These are phyloP conservation scores for Callopanchax toddi DNA, from an alignment of 2,113 vertebrate genomes.

Conservation along the genomic window DNA sequence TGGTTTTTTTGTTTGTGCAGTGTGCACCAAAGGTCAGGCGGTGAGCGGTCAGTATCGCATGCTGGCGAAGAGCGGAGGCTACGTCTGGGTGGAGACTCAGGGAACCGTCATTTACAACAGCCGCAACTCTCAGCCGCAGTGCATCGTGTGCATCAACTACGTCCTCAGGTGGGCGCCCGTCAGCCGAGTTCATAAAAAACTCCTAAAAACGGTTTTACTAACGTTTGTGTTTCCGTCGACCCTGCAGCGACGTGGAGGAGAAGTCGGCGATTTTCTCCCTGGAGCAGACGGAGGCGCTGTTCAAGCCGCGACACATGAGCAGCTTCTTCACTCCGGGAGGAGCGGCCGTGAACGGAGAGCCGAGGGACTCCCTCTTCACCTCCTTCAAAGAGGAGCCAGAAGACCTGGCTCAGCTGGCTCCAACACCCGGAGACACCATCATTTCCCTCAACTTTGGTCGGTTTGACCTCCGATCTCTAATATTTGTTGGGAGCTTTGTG, in stretches of 20 bases:
- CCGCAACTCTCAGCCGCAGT: slow-evolving; percentile 98
- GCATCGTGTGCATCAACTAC: slow-evolving; percentile 95
- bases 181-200: too few relatives aligned
- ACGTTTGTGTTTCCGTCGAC: neutral
- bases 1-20: slow-evolving; percentile 60
- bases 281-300: slow-evolving; percentile 94
- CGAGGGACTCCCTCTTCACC: slow-evolving; percentile 85
- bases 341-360: slow-evolving; percentile 64
- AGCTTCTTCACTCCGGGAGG: slow-evolving; percentile 75
- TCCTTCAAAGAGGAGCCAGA: slow-evolving; percentile 97
- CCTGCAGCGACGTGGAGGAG: slow-evolving; percentile 91
- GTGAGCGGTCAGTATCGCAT: slow-evolving; percentile 93
- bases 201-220: neutral
- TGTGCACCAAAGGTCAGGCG: slow-evolving; percentile 95
- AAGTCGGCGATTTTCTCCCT: slow-evolving; percentile 90
- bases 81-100: slow-evolving; percentile 97
- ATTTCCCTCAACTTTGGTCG: slow-evolving; percentile 92
- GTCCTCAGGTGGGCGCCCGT: slow-evolving; percentile 87
- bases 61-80: slow-evolving; percentile 95
- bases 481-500: fast-evolving
- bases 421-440: slow-evolving; percentile 91
- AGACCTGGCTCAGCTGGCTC: slow-evolving; percentile 92
- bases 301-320: slow-evolving; percentile 87
- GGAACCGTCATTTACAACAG: slow-evolving; percentile 96
- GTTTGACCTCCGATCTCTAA: slow-evolving; percentile 15